Conservation (phyloP, 2,113 vertebrate genomes). For the Epinephelus lanceolatus region DNA sequence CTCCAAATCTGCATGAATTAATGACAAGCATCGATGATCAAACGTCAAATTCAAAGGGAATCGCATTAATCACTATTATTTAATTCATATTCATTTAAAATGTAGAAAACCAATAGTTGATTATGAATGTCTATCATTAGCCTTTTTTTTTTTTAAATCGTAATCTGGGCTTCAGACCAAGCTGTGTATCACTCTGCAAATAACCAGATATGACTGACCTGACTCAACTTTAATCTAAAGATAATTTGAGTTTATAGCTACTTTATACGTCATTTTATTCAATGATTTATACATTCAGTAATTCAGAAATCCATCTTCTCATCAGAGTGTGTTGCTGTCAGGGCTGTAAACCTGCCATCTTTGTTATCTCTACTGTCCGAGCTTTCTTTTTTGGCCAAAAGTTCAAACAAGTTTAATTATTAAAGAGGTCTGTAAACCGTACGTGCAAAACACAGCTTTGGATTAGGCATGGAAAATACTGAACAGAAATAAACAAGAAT, state of each 20-base stretch:
- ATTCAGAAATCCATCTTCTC: background rate
- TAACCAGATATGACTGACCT: background rate
- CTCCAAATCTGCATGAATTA: conserved; percentile 77
- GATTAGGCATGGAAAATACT: background rate
- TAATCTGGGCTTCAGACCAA: background rate
- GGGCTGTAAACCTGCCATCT: background rate
- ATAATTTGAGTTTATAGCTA: background rate
- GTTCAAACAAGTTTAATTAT: background rate
- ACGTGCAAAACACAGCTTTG: background rate
- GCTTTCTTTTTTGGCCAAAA: background rate
- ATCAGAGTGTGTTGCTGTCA: background rate
- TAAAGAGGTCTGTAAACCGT: background rate
- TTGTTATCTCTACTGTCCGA: background rate
- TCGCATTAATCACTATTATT: conserved; percentile 80
- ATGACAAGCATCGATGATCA: conserved; percentile 74
- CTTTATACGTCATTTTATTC: conserved; percentile 6
- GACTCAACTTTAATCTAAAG: background rate
- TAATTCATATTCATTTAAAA: conserved; percentile 81
- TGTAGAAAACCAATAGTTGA: conserved; percentile 63
- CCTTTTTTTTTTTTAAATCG: conserved; percentile 23
- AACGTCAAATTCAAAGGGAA: conserved; percentile 79
- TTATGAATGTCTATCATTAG: conserved; percentile 72
- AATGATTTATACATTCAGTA: background rate
- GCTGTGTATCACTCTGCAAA: background rate
- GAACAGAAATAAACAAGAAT: background rate